Base-by-base conservation (phyloP, 2,797 vertebrate species). In the Spinus olivaceus region DNA sequence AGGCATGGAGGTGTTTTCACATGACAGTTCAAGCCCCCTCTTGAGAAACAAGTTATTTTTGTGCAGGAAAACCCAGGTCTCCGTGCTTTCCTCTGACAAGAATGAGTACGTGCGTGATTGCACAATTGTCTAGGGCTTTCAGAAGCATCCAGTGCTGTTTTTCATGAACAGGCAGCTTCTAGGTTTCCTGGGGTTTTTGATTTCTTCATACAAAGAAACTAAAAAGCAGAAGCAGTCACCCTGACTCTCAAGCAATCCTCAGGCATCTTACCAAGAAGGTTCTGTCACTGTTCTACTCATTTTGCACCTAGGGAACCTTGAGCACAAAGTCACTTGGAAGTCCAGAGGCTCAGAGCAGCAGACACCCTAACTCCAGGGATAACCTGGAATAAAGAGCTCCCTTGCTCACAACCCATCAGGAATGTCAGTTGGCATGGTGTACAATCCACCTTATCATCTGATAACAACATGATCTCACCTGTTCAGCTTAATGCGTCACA, bases 361-460 rank as follows among this genome's bases (percentile, higher is more conserved):
- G 39, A 81, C 4, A 13, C 10, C 5, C 22, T 39, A 41, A 5
- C 6, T 27, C n/a, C 63, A 59, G 15, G 41, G 27, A n/a, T 19
- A 82, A 46, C 19, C 33, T 28, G 19, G 41, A 84, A 56, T 21
- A 70, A 88, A 84, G 51, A 1, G 1, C 6, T 59, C 42, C 47
- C 44, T 47, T 3, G 0, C 61, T 72, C 50, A 53, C 42, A 84
- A 5, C 5, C 4, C 5, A 1, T 28, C 47, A 66, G 44, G 33
- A 92, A 27, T 5, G 17, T 10, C 49, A 73, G 14, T 1, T 50
- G 23, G 23, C 27, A 72, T 0, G 0, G n/a, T 3, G 11, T 47
- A 33, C 33, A 73, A 69, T 14, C 32, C 35, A 33, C 23, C 6
- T 44, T 44, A 24, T 50, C 49, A 60, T 73, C 47, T 46, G 59